A percentile compares a stretch with the other conserved stretches of the same genome.
Conservation (phyloP, 2,113 vertebrate genomes). For the Phalacrocorax pelagicus region DNA sequence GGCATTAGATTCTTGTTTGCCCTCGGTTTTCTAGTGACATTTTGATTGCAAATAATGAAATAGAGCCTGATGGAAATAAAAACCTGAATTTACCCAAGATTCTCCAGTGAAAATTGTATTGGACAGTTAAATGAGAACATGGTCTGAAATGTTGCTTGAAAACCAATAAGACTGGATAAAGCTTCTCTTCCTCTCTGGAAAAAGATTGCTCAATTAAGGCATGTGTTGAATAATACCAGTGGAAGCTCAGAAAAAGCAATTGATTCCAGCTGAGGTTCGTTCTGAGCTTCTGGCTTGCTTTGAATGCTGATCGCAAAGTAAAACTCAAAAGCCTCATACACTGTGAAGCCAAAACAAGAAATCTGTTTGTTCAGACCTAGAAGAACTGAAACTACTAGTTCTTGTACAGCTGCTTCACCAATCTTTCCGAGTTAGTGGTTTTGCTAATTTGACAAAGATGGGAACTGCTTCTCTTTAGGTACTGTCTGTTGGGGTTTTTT, state of each 20-base stretch:
- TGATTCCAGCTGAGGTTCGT: background rate
- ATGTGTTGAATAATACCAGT: background rate
- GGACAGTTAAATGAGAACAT: background rate
- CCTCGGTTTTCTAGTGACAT: background rate
- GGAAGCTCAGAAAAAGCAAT: background rate
- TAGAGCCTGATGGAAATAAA: background rate
- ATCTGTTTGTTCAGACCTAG: background rate
- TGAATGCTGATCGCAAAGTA: background rate
- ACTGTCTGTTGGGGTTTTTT: background rate
- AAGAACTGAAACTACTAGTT: background rate
- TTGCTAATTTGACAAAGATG: background rate
- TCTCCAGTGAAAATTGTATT: background rate
- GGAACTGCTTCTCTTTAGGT: background rate
- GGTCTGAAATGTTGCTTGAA: background rate
- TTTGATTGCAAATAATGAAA: background rate
- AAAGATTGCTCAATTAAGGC: background rate
- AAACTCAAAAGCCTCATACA: background rate
- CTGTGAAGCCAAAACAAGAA: background rate
- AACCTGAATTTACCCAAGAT: background rate
- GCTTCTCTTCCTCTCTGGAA: background rate
- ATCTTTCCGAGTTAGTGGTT: background rate
- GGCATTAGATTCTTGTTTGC: background rate
- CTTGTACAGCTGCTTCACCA: background rate
- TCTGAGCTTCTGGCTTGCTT: background rate
- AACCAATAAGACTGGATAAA: background rate